Evolutionary conservation across 1,140 invertebrate genomes (phyloP), one percentile per base, ranked within the genome.

Genomic region (Drosophila mayri): DNA sequence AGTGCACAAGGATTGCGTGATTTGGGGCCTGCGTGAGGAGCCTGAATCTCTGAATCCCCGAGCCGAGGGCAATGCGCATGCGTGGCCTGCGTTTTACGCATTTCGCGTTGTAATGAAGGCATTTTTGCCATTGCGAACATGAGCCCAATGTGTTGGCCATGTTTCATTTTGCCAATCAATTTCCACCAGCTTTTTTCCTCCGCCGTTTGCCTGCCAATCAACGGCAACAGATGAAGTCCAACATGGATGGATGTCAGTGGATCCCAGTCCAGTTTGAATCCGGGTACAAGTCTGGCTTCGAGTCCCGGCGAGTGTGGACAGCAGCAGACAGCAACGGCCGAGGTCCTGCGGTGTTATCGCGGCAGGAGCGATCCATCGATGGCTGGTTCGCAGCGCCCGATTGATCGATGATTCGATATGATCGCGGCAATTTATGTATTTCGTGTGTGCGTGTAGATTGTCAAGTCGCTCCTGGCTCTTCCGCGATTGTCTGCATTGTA

Each of bases 161-260:
- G 85, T 90, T 81, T 79, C 74, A 77, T 77, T 77, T 81, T 85
- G 85, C 74, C 86, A 84, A 83, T 87, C 82, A 86, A 86, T 86
- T 81, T 66, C 61, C 74, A 75, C 73, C 64, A 54, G 72, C 64
- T 57, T 75, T 68, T 82, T 68, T 68, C 55, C 54, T 68, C 32
- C 28, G 25, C 49, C 57, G 70, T 63, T 76, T 59, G 74, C 32
- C 84, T 88, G 85, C 85, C 85, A 90, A 90, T 90, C 85, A 86
- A 86, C 65, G 80, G 70, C 80, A 78, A 82, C 74, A 82, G 79
- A 82, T 74, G 74, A 82, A 79, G 75, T 68, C 74, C 73, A 78
- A 78, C 76, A 77, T 76, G 74, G 54, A 77, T 71, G 70, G 70
- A 72, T 72, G 70, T 72, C 67, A 72, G 22, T 37, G 66, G 52